phyloP scores from a whole-genome alignment of 1,140 invertebrate genomes.

The Colletes latitarsis region DNA sequence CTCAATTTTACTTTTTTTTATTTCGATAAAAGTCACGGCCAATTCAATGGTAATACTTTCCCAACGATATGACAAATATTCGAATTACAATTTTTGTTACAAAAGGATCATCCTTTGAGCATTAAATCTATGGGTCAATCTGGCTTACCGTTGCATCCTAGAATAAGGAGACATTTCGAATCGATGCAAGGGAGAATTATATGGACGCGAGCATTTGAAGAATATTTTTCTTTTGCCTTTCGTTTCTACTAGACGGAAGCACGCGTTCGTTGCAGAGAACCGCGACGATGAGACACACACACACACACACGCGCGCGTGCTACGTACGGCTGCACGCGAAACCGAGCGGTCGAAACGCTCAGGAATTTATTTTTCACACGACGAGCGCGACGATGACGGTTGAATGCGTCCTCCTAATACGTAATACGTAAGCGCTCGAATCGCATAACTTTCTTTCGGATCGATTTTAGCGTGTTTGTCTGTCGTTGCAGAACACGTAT shows the following conservation, averaged over 20 bases:
- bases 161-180: background rate
- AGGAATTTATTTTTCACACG: conserved; percentile 69
- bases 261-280: background rate
- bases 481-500: conserved; percentile 15
- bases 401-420: background rate
- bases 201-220: background rate
- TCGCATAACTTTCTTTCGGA: conserved; percentile 30
- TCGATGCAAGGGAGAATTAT: background rate
- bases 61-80: too few relatives aligned
- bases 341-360: conserved; percentile 11
- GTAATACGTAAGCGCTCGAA: too few relatives aligned
- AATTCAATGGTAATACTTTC: too few relatives aligned
- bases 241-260: conserved; percentile 26
- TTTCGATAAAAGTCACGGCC: too few relatives aligned
- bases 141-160: too few relatives aligned
- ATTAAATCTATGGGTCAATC: too few relatives aligned
- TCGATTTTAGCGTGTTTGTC: conserved; percentile 42
- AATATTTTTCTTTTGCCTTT: conserved; percentile 4
- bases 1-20: too few relatives aligned
- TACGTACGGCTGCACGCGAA: background rate
- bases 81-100: too few relatives aligned
- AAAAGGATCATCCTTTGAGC: too few relatives aligned
- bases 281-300: conserved; percentile 24
- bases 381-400: conserved; percentile 15
- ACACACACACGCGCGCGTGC: background rate